These are phyloP conservation scores for Lithophane semibrunnea DNA, from an alignment of 2,888 invertebrate species.

Conservation along the genomic window DNA sequence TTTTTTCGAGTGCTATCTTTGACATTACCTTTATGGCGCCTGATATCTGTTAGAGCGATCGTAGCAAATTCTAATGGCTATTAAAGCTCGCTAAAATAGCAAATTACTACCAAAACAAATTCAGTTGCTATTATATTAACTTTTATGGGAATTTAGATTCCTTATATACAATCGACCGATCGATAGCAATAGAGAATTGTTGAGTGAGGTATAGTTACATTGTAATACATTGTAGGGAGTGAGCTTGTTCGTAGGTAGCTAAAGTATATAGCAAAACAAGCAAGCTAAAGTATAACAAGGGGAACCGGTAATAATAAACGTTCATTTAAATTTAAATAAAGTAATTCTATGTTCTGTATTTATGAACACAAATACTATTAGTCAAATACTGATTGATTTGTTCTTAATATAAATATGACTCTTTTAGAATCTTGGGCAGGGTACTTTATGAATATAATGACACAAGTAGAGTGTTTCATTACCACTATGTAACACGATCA, in stretches of 20 bases:
- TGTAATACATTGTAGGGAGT: constrained; percentile 37
- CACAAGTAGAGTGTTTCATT: neutral
- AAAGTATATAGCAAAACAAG: constrained; percentile 16
- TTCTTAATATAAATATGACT: neutral
- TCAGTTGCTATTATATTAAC: constrained; percentile 75
- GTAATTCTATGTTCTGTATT: constrained; percentile 20
- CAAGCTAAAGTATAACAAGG: constrained; percentile 40
- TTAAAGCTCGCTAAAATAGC: constrained; percentile 80
- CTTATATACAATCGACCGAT: constrained; percentile 58
- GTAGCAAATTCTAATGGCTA: constrained; percentile 86
- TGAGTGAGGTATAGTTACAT: constrained; percentile 35
- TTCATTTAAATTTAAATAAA: constrained; percentile 37
- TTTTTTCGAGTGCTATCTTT: constrained; percentile 87
- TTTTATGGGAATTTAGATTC: constrained; percentile 71
- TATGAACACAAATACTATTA: constrained; percentile 11
- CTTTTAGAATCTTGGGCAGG: neutral
- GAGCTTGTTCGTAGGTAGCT: constrained; percentile 30
- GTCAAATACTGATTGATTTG: constrained; percentile 31
- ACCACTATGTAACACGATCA: neutral
- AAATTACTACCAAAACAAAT: constrained; percentile 84
- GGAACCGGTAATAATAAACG: constrained; percentile 48
- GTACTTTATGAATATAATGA: neutral
- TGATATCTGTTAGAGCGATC: constrained; percentile 83
- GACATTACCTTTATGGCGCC: constrained; percentile 87
- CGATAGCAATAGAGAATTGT: constrained; percentile 42